A percentile compares a stretch with the other conserved stretches of the same genome.
Evolutionary conservation across 2,113 vertebrate genomes (phyloP).

Genomic region (Romanogobio albipinnatus): DNA sequence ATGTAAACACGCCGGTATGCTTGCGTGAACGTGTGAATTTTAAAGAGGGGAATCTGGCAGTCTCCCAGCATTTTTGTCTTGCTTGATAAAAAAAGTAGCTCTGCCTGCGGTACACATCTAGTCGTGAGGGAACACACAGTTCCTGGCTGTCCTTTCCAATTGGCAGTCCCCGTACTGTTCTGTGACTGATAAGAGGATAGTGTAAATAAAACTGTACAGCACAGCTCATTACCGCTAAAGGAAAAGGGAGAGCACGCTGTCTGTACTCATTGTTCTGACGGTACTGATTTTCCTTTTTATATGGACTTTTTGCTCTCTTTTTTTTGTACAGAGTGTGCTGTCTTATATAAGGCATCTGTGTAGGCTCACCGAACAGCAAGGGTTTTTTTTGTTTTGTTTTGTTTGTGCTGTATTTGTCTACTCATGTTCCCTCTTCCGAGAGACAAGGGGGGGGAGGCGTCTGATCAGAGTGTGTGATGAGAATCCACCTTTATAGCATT

Average conservation of each 20-base stretch:
- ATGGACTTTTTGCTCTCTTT: constrained; percentile 83
- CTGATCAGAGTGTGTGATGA: constrained; percentile 46
- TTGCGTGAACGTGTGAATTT: constrained; percentile 56
- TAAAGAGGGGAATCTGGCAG: constrained; percentile 64
- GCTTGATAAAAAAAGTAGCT: constrained; percentile 65
- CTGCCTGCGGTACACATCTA: constrained; percentile 78
- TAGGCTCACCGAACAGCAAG: constrained; percentile 85
- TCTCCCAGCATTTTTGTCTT: constrained; percentile 66
- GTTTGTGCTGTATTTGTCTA: constrained; percentile 68
- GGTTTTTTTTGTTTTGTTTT: constrained; percentile 77
- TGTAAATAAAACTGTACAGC: constrained; percentile 99
- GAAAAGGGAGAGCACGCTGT: constrained; percentile 74
- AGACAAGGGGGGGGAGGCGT: background rate
- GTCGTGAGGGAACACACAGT: constrained; percentile 90
- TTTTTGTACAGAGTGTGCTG: constrained; percentile 87
- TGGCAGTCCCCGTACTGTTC: constrained; percentile 89
- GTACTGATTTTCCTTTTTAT: constrained; percentile 80
- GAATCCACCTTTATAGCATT: constrained; percentile 43
- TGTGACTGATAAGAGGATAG: constrained; percentile 94
- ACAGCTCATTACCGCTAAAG: constrained; percentile 75
- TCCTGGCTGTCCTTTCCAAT: constrained; percentile 88
- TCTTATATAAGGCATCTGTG: constrained; percentile 91
- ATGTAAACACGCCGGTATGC: background rate
- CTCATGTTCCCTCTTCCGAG: constrained; percentile 40
- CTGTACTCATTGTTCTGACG: constrained; percentile 97